These are phyloP conservation scores for Cordylochernes scorpioides DNA, from an alignment of 2,888 invertebrate species.

Conservation along the genomic window DNA sequence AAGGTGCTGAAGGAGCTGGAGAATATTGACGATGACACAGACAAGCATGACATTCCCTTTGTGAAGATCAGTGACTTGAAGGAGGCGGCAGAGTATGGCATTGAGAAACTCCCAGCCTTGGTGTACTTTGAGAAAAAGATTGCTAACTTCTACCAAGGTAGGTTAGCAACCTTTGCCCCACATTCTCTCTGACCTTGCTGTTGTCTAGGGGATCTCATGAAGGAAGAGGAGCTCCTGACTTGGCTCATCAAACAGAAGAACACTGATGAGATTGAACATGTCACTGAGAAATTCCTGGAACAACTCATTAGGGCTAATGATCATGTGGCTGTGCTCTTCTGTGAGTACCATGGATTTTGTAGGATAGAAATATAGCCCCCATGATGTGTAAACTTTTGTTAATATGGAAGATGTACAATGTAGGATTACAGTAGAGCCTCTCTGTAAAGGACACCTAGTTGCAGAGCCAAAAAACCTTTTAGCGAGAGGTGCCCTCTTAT, in stretches of 20 bases:
- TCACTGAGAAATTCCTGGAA: constrained; percentile 56
- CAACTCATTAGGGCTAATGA: constrained; percentile 67
- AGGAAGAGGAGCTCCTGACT: constrained; percentile 70
- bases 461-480: too few relatives aligned
- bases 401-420: too few relatives aligned
- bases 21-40: constrained; percentile 65
- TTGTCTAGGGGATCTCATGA: constrained; percentile 46
- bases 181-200: too few relatives aligned
- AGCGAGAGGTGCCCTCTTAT: too few relatives aligned
- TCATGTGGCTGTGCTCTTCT: constrained; percentile 68
- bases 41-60: constrained; percentile 60
- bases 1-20: constrained; percentile 63
- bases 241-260: constrained; percentile 80
- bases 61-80: constrained; percentile 67
- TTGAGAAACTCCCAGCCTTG: constrained; percentile 66
- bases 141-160: constrained; percentile 16
- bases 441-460: too few relatives aligned
- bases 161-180: too few relatives aligned
- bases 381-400: too few relatives aligned
- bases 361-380: too few relatives aligned
- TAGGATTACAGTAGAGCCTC: too few relatives aligned
- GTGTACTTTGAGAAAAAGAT: constrained; percentile 36
- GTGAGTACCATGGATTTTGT: constrained; percentile 35
- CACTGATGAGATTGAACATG: constrained; percentile 74
- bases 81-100: constrained; percentile 60